Conservation (phyloP, 2,888 invertebrate species). For the Acanthoscelides obtectus region DNA sequence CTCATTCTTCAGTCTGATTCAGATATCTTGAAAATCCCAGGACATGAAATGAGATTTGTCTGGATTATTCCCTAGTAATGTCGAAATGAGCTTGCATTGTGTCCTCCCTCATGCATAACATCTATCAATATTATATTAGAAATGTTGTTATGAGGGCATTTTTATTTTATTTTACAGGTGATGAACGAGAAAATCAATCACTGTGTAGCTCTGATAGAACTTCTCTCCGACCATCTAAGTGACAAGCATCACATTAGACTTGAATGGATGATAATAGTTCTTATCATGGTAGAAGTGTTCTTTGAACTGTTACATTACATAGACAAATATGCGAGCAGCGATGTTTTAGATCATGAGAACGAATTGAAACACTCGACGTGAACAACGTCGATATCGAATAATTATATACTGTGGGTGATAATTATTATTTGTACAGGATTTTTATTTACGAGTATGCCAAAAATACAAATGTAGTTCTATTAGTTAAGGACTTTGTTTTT, state of each 20-base stretch:
- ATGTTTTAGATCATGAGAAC: background rate
- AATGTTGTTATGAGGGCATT: too few species aligned
- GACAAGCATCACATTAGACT: conserved; percentile 89
- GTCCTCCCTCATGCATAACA: too few species aligned
- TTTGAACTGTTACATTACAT: conserved; percentile 77
- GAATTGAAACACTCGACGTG: background rate
- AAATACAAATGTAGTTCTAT: background rate
- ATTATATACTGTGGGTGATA: background rate
- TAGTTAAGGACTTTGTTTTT: too few species aligned
- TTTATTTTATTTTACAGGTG: conserved; percentile 56
- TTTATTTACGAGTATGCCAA: background rate
- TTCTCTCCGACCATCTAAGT: conserved; percentile 83
- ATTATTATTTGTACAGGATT: background rate
- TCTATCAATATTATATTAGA: too few species aligned
- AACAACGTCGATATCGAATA: background rate
- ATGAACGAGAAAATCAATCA: conserved; percentile 94
- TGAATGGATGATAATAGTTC: conserved; percentile 95
- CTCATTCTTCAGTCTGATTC: too few species aligned
- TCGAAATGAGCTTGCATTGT: too few species aligned
- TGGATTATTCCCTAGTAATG: too few species aligned
- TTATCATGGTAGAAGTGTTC: conserved; percentile 92
- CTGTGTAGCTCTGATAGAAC: conserved; percentile 87
- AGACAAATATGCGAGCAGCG: conserved; percentile 52
- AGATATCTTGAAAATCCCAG: too few species aligned
- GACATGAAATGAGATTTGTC: too few species aligned